Base-by-base conservation (phyloP, 2,113 vertebrate species). In the Peromyscus maniculatus region DNA sequence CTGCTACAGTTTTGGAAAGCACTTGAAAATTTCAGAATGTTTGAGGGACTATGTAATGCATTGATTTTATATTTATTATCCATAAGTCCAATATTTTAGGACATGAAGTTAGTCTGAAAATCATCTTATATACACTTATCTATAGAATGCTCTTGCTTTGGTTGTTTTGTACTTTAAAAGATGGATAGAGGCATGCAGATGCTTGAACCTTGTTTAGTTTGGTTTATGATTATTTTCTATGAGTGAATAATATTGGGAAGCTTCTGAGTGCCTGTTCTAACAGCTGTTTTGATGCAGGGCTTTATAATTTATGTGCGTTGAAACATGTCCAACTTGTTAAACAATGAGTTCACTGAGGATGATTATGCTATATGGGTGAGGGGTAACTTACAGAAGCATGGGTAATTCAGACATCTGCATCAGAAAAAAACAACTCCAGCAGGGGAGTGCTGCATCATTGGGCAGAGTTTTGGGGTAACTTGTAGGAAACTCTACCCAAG, bases 11-110 rank as follows among this genome's bases (percentile, higher is more conserved):
- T 95, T 93, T 95, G 39, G 26, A 95, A 91, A 52, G 46, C 17
- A 86, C 9, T 52, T 89, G 55, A 89, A 49, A 91, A 55, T 79
- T 97, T 78, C 49, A 39, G 52, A 90, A 55, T 46, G 12, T 79
- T 91, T 97, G 46, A 95, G 95, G 26, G 28, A 92, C 64, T 91
- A 92, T 89, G 95, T 91, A 72, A 43, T 57, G 62, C 83, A 94
- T 92, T 89, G 31, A 92, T 97, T 97, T 97, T 96, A 72, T 92
- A 94, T 95, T 87, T 96, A 96, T 96, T 96, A 91, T 12, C 64
- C 78, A 79, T 83, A 93, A 96, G 91, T 64, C 36, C 74, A 62
- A 78, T 36, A 94, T 91, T 97, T 93, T 95, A 97, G 80, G 55
- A 83, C 71, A 97, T 78, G 86, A 87, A 89, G 94, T 92, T 93